phyloP scores from a whole-genome alignment of 1,140 invertebrate genomes.

The Microvelia longipes region DNA sequence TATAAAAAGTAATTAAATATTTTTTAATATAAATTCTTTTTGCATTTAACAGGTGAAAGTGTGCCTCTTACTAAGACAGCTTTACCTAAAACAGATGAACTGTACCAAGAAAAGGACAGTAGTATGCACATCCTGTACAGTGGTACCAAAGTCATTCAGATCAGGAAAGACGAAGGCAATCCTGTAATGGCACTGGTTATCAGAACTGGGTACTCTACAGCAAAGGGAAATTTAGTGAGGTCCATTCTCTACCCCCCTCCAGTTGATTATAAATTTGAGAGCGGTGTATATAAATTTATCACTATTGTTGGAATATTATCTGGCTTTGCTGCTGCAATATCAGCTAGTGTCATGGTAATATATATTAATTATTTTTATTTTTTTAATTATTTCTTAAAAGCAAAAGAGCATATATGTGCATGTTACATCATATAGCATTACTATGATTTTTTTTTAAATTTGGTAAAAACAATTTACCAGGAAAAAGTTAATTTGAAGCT shows the following conservation, averaged over 20 bases:
- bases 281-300: conserved; percentile 83
- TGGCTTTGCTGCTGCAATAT: background rate
- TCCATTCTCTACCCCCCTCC: conserved; percentile 89
- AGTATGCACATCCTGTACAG: conserved; percentile 57
- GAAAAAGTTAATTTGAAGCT: too few species aligned
- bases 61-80: conserved; percentile 86
- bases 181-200: conserved; percentile 47
- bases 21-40: too few species aligned
- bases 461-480: too few species aligned
- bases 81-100: conserved; percentile 46
- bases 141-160: conserved; percentile 41
- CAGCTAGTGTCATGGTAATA: background rate
- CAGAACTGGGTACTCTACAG: conserved; percentile 71
- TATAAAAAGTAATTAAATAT: too few species aligned
- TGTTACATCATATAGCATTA: too few species aligned
- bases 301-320: background rate
- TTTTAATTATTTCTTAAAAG: too few species aligned
- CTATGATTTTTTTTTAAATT: too few species aligned
- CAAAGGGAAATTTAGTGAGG: conserved; percentile 78
- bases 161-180: conserved; percentile 30
- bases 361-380: background rate
- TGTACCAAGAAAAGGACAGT: conserved; percentile 66
- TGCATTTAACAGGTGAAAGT: conserved; percentile 34
- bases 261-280: conserved; percentile 86
- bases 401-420: too few species aligned